These are phyloP conservation scores for Apteryx mantelli DNA, from an alignment of 2,113 vertebrate genomes.

Conservation along the genomic window DNA sequence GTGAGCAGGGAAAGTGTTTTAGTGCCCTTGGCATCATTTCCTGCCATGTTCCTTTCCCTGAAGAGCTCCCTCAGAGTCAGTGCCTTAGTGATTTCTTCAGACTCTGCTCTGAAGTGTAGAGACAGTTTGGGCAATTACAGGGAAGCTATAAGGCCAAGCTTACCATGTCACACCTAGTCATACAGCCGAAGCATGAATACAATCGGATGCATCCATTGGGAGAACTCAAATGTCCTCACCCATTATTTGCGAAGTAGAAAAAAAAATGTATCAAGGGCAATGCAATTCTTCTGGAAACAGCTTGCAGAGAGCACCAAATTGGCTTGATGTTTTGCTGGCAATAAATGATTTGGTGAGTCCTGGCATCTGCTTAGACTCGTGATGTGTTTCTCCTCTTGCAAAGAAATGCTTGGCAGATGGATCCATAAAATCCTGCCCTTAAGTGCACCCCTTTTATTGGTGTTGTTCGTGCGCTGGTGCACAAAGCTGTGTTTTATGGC, in stretches of 20 bases:
- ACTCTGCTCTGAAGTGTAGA: background rate
- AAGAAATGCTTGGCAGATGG: constrained; percentile 42
- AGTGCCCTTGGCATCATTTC: background rate
- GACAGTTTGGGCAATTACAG: background rate
- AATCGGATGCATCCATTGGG: background rate
- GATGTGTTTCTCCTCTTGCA: background rate
- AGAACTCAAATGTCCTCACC: background rate
- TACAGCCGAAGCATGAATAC: background rate
- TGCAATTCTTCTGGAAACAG: background rate
- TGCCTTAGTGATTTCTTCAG: background rate
- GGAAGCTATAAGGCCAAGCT: background rate
- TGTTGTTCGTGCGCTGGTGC: background rate
- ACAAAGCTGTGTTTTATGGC: constrained; percentile 15
- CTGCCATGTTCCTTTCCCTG: background rate
- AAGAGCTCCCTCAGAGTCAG: background rate
- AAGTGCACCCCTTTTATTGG: background rate
- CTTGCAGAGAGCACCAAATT: background rate
- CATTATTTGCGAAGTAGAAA: background rate
- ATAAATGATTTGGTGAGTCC: background rate
- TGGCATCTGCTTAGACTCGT: background rate
- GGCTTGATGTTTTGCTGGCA: background rate
- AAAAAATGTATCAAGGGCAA: background rate
- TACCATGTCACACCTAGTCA: background rate
- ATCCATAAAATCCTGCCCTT: constrained; percentile 1
- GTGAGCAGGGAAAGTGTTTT: background rate